Percentiles rank a stretch among this genome's conserved stretches.
These are phyloP conservation scores for Triplophysa dalaica DNA, from an alignment of 2,113 vertebrate species.

Conservation along the genomic window DNA sequence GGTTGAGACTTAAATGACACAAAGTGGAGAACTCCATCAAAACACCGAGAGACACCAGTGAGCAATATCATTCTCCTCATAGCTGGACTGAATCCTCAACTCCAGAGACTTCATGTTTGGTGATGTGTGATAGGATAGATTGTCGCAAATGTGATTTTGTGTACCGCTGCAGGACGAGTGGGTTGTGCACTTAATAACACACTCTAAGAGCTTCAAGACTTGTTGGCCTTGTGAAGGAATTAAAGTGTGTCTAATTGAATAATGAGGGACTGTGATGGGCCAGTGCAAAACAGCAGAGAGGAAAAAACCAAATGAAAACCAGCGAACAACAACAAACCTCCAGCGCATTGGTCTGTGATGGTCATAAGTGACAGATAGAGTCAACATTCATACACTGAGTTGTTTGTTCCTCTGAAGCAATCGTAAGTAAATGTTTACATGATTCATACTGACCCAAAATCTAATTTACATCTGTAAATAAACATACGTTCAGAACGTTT, in stretches of 20 bases:
- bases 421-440: too few relatives aligned
- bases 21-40: too few relatives aligned
- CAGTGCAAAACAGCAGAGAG: constrained; percentile 36
- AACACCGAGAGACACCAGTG: too few relatives aligned
- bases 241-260: constrained; percentile 66
- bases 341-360: neutral
- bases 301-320: constrained; percentile 50
- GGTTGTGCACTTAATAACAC: constrained; percentile 63
- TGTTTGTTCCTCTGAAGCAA: too few relatives aligned
- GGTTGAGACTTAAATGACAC: too few relatives aligned
- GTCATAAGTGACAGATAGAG: neutral
- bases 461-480: too few relatives aligned
- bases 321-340: constrained; percentile 6
- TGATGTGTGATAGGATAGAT: constrained; percentile 48
- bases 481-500: too few relatives aligned
- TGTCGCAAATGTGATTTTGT: constrained; percentile 53
- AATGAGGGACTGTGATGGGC: constrained; percentile 55
- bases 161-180: constrained; percentile 53
- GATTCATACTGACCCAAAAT: too few relatives aligned
- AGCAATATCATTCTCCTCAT: too few relatives aligned
- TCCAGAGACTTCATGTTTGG: neutral
- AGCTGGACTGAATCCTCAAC: too few relatives aligned
- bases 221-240: constrained; percentile 45
- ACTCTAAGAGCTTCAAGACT: constrained; percentile 55
- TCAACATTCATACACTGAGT: neutral